Evolutionary conservation across 2,888 invertebrate genomes (phyloP), one percentile per base, ranked within the genome.

Genomic region (Stenchaetothrips biformis): DNA sequence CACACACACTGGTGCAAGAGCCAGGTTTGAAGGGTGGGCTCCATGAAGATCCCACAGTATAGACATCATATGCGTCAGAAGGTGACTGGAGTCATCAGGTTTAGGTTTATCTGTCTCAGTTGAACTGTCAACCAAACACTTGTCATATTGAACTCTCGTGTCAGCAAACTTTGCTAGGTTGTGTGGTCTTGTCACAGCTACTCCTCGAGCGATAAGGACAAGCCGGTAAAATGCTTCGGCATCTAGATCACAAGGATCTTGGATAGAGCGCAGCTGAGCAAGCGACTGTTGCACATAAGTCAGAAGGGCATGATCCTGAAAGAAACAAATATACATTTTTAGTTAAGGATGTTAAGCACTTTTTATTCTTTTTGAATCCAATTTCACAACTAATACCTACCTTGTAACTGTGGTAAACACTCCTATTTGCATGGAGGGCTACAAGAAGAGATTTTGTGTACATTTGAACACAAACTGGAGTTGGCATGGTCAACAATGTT

Each of bases 211-310:
- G 18, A 95, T 91, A 80, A 96, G 88, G 67, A 97, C 92, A 48
- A 97, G 89, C 2, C 96, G 90, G 88, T 96, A 96, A 87, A 93
- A 97, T 80, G 94, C 94, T 86, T 98, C 97, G 0, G 97, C 95
- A 87, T 97, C 96, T 82, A 95, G 80, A 84, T 92, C 92, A 81
- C 90, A 89, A 0, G 92, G 89, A 83, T 93, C 92, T 6, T 89
- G 88, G 1, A 87, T 85, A 81, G 91, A 89, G 78, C 91, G 90
- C 85, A 94, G 90, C 81, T 90, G 88, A 79, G 89, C 90, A 48
- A 95, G 88, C 47, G 92, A 92, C 18, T 88, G 89, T 84, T 92
- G 89, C 79, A 93, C 94, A 86, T 96, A 94, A 79, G 91, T 91
- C 74, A 98, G 87, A 78, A 97, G 90, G 1, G 96, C 94, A 86